Percentiles rank a stretch among this genome's conserved stretches.
Conservation (phyloP, 2,797 vertebrate genomes). For the Carduelis carduelis region DNA sequence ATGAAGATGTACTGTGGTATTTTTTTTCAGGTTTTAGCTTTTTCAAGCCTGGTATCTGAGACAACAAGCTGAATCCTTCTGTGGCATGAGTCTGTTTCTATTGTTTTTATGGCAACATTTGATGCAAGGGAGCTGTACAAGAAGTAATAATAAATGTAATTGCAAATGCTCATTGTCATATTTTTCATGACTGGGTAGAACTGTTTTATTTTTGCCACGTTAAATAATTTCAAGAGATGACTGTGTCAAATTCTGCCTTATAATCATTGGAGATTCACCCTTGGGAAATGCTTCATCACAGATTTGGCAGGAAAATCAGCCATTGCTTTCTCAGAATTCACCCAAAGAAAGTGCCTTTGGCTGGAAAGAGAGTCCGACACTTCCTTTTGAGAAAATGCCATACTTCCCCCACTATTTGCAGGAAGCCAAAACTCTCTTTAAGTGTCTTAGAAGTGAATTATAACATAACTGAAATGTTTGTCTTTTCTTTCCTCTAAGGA, state of each 20-base stretch:
- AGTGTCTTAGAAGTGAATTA: neutral
- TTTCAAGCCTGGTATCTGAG: neutral
- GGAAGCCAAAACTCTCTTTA: neutral
- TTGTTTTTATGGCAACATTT: neutral
- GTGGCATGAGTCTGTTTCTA: neutral
- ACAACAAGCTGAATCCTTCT: neutral
- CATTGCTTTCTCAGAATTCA: constrained; percentile 15
- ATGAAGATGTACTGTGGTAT: neutral
- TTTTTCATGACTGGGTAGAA: neutral
- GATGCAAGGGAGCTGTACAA: neutral
- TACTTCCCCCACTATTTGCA: neutral
- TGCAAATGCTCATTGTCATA: neutral
- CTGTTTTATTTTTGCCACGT: neutral
- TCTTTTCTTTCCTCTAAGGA: constrained; percentile 68
- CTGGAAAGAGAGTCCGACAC: neutral
- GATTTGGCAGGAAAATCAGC: neutral
- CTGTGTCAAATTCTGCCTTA: neutral
- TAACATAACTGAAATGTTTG: neutral
- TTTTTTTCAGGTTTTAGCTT: neutral
- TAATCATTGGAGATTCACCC: neutral
- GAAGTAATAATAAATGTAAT: neutral
- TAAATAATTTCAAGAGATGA: constrained; percentile 3
- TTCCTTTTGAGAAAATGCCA: neutral
- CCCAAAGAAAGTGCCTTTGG: neutral
- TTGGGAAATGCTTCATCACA: neutral